Conservation (phyloP, 2,888 invertebrate genomes). For the Malthinus flaveolus region DNA sequence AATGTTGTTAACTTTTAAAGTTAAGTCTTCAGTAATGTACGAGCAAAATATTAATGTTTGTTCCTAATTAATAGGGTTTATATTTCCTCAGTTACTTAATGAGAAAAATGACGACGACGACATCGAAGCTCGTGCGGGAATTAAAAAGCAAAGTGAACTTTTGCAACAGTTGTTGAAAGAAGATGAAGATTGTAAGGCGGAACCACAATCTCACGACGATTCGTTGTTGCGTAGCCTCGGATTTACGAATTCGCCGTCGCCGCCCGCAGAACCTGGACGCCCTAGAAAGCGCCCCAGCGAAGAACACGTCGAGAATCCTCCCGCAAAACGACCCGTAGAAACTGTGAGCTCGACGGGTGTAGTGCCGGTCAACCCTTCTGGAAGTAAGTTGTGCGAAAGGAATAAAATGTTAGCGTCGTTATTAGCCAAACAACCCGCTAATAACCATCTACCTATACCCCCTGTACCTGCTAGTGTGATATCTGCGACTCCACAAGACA, state of each 20-base stretch:
- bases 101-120: slow-evolving; percentile 82
- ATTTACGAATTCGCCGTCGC: slow-evolving; percentile 61
- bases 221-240: slow-evolving; percentile 60
- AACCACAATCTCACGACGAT: slow-evolving; percentile 57
- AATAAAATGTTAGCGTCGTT: slow-evolving; percentile 85
- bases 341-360: slow-evolving; percentile 51
- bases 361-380: slow-evolving; percentile 39
- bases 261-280: slow-evolving; percentile 56
- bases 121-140: slow-evolving; percentile 62
- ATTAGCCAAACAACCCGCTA: slow-evolving; percentile 73
- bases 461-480: slow-evolving; percentile 67
- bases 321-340: slow-evolving; percentile 56
- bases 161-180: slow-evolving; percentile 65
- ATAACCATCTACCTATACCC: slow-evolving; percentile 63
- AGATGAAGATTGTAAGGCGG: slow-evolving; percentile 56
- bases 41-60: background rate
- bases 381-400: slow-evolving; percentile 76
- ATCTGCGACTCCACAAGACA: slow-evolving; percentile 73
- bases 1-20: too few species aligned
- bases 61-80: background rate
- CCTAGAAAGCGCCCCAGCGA: slow-evolving; percentile 66
- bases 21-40: too few species aligned
- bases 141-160: slow-evolving; percentile 65
- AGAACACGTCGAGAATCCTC: slow-evolving; percentile 59
- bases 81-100: slow-evolving; percentile 69